Evolutionary conservation across 2,888 invertebrate genomes (phyloP).

Genomic region (Caradrina clavipalpis): DNA sequence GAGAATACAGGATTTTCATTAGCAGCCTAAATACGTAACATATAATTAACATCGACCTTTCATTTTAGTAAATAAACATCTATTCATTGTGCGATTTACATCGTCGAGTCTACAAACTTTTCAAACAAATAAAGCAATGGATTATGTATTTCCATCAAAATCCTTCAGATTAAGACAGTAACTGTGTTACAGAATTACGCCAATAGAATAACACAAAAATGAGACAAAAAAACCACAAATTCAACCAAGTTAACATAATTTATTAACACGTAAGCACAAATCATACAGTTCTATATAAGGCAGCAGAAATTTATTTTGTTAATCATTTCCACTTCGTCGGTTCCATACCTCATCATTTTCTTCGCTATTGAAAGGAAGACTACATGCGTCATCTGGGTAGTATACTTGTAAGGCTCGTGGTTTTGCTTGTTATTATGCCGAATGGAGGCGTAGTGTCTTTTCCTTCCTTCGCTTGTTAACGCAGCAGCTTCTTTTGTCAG

Average conservation of each 20-base stretch:
- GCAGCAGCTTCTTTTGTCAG: not conserved
- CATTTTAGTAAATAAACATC: no score
- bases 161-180: not conserved
- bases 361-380: conserved; percentile 39
- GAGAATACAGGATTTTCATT: no score
- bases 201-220: not conserved
- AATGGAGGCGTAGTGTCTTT: conserved; percentile 29
- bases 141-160: not conserved
- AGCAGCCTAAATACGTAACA: no score
- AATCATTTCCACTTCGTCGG: conserved; percentile 43
- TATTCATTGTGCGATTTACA: no score
- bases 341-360: conserved; percentile 42
- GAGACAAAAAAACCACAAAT: not conserved
- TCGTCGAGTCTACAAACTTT: no score
- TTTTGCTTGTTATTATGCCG: conserved; percentile 31
- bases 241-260: conserved; percentile 5
- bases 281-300: conserved; percentile 6
- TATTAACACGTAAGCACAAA: not conserved
- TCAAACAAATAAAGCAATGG: not conserved
- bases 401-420: conserved; percentile 3
- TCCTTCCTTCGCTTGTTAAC: not conserved
- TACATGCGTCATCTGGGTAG: conserved; percentile 13
- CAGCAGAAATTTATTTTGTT: conserved; percentile 41
- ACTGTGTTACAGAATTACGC: not conserved
- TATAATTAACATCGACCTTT: no score